Conservation (phyloP, 2,888 invertebrate genomes). For the Anoncus sp. region DNA sequence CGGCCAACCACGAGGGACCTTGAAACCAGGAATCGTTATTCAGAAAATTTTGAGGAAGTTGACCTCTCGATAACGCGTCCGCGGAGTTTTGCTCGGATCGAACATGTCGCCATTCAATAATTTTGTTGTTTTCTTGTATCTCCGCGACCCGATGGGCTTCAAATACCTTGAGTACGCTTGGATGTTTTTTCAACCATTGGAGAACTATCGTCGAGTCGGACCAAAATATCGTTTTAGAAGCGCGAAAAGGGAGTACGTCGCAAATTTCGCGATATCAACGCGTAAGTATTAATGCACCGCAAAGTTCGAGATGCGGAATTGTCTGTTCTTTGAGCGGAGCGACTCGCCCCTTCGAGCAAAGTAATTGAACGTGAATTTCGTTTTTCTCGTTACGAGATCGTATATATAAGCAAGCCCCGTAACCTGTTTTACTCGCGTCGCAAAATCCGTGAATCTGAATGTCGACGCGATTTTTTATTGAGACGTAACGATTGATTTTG, state of each 20-base stretch:
- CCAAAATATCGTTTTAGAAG: conserved; percentile 56
- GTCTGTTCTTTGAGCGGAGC: conserved; percentile 69
- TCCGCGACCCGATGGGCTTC: conserved; percentile 66
- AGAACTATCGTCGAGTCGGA: conserved; percentile 68
- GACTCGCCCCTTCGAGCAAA: conserved; percentile 71
- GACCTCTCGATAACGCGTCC: conserved; percentile 38
- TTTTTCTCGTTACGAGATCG: conserved; percentile 25
- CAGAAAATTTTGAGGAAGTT: conserved; percentile 17
- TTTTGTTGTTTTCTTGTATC: conserved; percentile 58
- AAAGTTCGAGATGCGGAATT: conserved; percentile 69
- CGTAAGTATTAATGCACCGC: conserved; percentile 63
- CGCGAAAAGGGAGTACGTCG: conserved; percentile 13
- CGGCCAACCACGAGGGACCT: conserved; percentile 30
- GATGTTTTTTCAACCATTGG: conserved; percentile 63
- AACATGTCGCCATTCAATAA: conserved; percentile 54
- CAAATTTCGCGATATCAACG: background rate
- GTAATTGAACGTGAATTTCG: conserved; percentile 42
- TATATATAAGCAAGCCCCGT: conserved; percentile 66
- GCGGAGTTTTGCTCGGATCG: conserved; percentile 33
- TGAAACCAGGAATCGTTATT: conserved; percentile 19
- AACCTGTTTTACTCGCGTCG: conserved; percentile 64
- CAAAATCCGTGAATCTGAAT: conserved; percentile 67
- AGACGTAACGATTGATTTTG: background rate
- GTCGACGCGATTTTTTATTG: background rate
- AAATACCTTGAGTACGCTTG: conserved; percentile 62